Evolutionary conservation across 1,140 invertebrate species (phyloP).

Genomic region (Conopomorpha cramerella): DNA sequence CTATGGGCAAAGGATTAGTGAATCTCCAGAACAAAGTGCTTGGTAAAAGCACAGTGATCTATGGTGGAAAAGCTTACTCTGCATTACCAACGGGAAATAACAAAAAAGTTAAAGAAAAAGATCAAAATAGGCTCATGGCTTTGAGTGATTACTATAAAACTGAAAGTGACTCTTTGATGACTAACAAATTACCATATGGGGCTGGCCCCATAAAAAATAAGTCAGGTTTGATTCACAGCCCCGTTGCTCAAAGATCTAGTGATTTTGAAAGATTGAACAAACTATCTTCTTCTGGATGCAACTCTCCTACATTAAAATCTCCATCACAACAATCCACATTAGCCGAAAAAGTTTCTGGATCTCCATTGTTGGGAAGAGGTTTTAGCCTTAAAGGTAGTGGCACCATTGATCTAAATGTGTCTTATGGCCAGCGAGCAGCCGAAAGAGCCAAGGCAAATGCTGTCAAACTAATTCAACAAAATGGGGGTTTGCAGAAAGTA

Average conservation of each 20-base stretch:
- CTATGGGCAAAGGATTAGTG: slow-evolving; percentile 64
- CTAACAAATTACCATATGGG: slow-evolving; percentile 42
- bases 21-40: slow-evolving; percentile 72
- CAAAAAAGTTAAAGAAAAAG: slow-evolving; percentile 60
- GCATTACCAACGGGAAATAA: slow-evolving; percentile 64
- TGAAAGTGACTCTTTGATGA: slow-evolving; percentile 40
- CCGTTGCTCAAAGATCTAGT: slow-evolving; percentile 59
- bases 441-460: slow-evolving; percentile 71
- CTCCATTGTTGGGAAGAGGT: slow-evolving; percentile 38
- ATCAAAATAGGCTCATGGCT: slow-evolving; percentile 61
- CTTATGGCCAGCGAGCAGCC: slow-evolving; percentile 60
- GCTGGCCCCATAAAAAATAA: slow-evolving; percentile 63
- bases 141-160: slow-evolving; percentile 46
- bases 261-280: slow-evolving; percentile 66
- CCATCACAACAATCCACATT: slow-evolving; percentile 13
- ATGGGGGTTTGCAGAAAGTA: slow-evolving; percentile 67
- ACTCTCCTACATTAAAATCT: slow-evolving; percentile 7
- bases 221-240: slow-evolving; percentile 61
- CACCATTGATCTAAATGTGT: slow-evolving; percentile 66
- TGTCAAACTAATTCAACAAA: slow-evolving; percentile 66
- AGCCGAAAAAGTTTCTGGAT: slow-evolving; percentile 30
- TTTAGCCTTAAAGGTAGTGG: slow-evolving; percentile 50
- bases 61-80: slow-evolving; percentile 68
- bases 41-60: slow-evolving; percentile 74
- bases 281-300: slow-evolving; percentile 38